These are phyloP conservation scores for Thalassoma bifasciatum DNA, from an alignment of 2,113 vertebrate species.

Conservation along the genomic window DNA sequence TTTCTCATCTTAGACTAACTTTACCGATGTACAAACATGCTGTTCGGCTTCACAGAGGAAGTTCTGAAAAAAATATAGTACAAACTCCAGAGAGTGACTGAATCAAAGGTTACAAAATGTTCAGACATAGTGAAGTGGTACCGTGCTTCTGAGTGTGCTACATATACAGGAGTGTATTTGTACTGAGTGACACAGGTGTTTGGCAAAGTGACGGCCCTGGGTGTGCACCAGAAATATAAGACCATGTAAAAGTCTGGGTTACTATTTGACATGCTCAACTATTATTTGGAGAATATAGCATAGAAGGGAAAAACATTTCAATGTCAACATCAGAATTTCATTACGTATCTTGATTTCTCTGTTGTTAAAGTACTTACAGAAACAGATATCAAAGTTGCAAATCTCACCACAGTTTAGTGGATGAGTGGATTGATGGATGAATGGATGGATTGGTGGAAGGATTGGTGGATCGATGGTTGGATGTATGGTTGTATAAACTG, in stretches of 20 bases:
- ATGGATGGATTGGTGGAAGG: no score
- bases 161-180: constrained; percentile 27
- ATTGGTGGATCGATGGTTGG: no score
- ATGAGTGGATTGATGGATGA: no score
- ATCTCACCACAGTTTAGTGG: no score
- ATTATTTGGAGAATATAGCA: background rate
- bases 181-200: constrained; percentile 44
- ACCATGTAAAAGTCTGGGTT: background rate
- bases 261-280: background rate
- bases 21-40: constrained; percentile 80
- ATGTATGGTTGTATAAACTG: no score
- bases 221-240: background rate
- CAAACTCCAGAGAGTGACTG: constrained; percentile 78
- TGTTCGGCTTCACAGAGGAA: constrained; percentile 77
- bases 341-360: no score
- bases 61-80: constrained; percentile 71
- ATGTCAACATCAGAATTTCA: background rate
- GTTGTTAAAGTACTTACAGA: no score
- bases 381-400: no score
- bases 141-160: constrained; percentile 30
- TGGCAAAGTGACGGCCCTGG: background rate
- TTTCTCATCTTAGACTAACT: constrained; percentile 80
- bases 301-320: background rate
- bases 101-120: constrained; percentile 85
- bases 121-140: constrained; percentile 65